Conservation (phyloP, 2,113 vertebrate species). For the Riparia riparia region DNA sequence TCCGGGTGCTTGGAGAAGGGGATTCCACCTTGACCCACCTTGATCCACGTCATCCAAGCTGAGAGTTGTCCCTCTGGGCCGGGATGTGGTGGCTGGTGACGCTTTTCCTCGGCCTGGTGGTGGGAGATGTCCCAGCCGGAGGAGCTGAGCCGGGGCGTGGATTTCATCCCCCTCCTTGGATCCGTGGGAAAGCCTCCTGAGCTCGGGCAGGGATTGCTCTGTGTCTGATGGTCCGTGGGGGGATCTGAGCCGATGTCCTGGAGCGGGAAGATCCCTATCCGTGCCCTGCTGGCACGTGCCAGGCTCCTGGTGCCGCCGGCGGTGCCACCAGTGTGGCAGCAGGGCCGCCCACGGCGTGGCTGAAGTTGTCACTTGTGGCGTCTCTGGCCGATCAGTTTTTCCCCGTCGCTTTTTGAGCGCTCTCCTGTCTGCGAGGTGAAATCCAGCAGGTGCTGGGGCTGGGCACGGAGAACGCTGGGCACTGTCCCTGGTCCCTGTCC, state of each 20-base stretch:
- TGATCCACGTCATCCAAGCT: not conserved
- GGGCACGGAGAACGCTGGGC: fast-evolving
- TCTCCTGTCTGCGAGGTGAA: fast-evolving
- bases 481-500: not conserved
- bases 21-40: not conserved
- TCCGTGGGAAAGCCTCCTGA: not conserved
- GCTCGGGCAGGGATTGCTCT: not conserved
- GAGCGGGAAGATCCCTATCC: not conserved
- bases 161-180: not conserved
- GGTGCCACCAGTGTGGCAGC: fast-evolving
- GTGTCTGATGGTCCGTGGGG: fast-evolving
- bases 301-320: not conserved
- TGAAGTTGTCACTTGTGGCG: fast-evolving
- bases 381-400: fast-evolving
- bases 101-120: not conserved
- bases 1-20: no score
- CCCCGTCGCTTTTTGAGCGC: fast-evolving
- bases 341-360: fast-evolving
- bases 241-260: fast-evolving
- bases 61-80: not conserved
- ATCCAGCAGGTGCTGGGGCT: not conserved
- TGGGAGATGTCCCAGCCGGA: not conserved
- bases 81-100: not conserved
- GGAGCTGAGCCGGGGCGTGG: not conserved
- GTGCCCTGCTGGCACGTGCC: not conserved